Conservation (phyloP, 2,888 invertebrate genomes). For the Acrobasis repandana region DNA sequence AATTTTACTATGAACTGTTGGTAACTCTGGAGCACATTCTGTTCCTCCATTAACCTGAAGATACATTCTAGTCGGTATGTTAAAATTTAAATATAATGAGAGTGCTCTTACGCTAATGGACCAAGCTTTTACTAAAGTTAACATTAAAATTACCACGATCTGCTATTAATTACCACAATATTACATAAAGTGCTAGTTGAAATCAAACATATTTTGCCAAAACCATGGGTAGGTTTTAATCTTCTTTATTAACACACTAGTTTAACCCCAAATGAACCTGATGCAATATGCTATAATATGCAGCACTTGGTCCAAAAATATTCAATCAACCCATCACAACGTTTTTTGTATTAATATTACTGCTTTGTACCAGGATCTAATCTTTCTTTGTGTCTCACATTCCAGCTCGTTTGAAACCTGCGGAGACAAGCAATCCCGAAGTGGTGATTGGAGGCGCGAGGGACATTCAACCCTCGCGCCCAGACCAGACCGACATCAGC, state of each 20-base stretch:
- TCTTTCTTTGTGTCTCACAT: conserved; percentile 26
- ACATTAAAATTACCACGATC: too few species aligned
- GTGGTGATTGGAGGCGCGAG: conserved; percentile 57
- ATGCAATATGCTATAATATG: too few species aligned
- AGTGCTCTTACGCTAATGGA: not conserved
- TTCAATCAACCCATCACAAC: not conserved
- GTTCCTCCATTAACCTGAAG: not conserved
- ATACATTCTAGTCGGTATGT: not conserved
- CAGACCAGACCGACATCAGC: conserved; percentile 69
- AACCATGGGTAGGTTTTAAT: too few species aligned
- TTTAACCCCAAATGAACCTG: too few species aligned
- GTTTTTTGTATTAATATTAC: not conserved
- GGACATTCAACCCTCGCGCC: conserved; percentile 65
- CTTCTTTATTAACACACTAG: too few species aligned
- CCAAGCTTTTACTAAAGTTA: too few species aligned
- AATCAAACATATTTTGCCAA: too few species aligned
- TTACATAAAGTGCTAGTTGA: too few species aligned
- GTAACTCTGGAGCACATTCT: not conserved
- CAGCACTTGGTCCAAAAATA: too few species aligned
- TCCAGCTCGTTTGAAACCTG: conserved; percentile 63
- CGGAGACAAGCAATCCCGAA: conserved; percentile 49
- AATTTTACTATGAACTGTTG: not conserved
- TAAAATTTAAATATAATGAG: not conserved
- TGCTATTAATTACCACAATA: too few species aligned
- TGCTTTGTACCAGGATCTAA: not conserved